These are phyloP conservation scores for Heterocephalus glaber DNA, from an alignment of 2,113 vertebrate species.

Conservation along the genomic window DNA sequence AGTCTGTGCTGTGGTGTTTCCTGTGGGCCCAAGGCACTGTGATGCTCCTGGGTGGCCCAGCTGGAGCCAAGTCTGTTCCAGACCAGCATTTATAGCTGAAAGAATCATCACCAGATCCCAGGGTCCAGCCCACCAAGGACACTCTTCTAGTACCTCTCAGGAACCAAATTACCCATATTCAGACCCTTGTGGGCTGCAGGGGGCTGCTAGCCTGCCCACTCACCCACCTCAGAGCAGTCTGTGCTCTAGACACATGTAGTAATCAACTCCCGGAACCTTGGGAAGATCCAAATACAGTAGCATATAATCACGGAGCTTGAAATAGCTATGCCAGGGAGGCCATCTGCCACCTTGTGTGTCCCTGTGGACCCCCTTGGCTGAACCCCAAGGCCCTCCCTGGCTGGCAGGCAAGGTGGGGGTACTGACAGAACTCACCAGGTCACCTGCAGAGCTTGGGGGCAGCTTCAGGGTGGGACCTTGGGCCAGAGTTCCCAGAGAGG, in stretches of 20 bases:
- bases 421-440: not conserved
- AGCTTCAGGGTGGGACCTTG: not conserved
- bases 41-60: conserved; percentile 55
- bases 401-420: not conserved
- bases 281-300: conserved; percentile 70
- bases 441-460: not conserved
- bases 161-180: conserved; percentile 49
- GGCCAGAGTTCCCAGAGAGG: not conserved
- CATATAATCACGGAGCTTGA: conserved; percentile 73
- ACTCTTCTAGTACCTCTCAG: not conserved
- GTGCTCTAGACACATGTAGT: conserved; percentile 60
- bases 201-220: conserved; percentile 37
- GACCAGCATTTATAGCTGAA: not conserved
- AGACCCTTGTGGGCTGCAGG: conserved; percentile 25
- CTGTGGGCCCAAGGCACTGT: not conserved
- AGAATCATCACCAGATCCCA: not conserved
- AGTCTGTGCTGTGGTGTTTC: not conserved
- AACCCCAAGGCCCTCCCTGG: not conserved
- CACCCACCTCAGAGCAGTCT: conserved; percentile 61
- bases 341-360: conserved; percentile 57
- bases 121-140: not conserved
- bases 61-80: not conserved
- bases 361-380: conserved; percentile 55
- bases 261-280: conserved; percentile 79
- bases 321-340: conserved; percentile 70